These are phyloP conservation scores for Limnephilus auricula DNA, from an alignment of 2,888 invertebrate species.

Conservation along the genomic window DNA sequence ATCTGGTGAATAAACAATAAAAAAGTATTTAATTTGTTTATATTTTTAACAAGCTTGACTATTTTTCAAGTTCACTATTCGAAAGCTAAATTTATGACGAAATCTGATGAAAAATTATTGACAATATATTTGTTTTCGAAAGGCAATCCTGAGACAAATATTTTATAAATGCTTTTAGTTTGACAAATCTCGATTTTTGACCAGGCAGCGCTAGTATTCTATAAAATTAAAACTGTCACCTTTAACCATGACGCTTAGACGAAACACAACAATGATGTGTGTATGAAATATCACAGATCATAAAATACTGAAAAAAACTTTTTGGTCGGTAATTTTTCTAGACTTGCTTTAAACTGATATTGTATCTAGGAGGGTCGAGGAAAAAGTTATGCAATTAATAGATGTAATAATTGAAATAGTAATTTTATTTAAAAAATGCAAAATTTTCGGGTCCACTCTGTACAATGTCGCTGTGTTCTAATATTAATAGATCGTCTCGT, in stretches of 20 bases:
- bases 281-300: neutral
- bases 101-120: too few relatives aligned
- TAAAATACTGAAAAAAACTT: neutral
- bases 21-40: too few relatives aligned
- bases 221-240: too few relatives aligned
- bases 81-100: too few relatives aligned
- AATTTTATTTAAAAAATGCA: neutral
- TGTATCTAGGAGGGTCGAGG: neutral
- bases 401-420: neutral
- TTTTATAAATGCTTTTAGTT: too few relatives aligned
- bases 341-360: neutral
- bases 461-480: constrained; percentile 50
- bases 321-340: neutral
- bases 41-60: too few relatives aligned
- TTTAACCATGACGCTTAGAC: neutral
- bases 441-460: neutral
- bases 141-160: too few relatives aligned
- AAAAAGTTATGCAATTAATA: neutral
- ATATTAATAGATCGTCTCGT: constrained; percentile 58
- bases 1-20: too few relatives aligned
- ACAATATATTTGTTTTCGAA: too few relatives aligned
- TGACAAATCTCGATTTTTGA: too few relatives aligned
- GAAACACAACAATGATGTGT: neutral
- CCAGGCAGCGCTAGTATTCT: too few relatives aligned
- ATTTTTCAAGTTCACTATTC: too few relatives aligned